Base-by-base conservation (phyloP, 2,888 invertebrate species). In the Catocala nupta region DNA sequence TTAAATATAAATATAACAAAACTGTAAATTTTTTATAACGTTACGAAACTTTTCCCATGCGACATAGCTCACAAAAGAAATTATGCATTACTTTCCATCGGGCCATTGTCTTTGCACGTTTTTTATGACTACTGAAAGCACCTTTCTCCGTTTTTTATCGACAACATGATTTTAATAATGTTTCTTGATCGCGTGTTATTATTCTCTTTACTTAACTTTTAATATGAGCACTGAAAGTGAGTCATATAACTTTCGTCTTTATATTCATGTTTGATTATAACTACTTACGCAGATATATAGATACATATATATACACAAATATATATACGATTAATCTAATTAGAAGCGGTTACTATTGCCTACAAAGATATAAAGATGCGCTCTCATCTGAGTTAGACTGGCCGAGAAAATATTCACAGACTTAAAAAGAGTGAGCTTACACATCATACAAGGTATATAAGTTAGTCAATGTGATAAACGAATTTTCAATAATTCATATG, bases 41-140 rank as follows among this genome's bases (percentile, higher is more conserved):
- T 81, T 77, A 82, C 68, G 80, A 78, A 78, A 75, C 63, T 44
- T 55, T 82, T 82, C 83, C 76, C 84, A 83, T 70, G 73, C 68
- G 65, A 64, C 78, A 76, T 82, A 78, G 65, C 70, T 70, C 76
- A 83, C 83, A 74, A 79, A 77, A 67, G 73, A 73, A 63, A 71
- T 63, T 47, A 53, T 53, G 49, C 52, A 66, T 64, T 74, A 78
- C 80, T 77, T 81, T 77, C 77, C 73, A 75, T 69, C 63, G 51
- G 55, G 33, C 12, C 73, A 73, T 78, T 77, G 78, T 72, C 55
- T 72, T 59, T 39, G 39, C 6, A 65, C 42, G 39, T 51, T 75
- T 70, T 68, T 73, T 68, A 65, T 65, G 63, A 65, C 12, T 42
- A 49, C 55, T 42, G 55, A 55, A 64, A 55, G 50, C 52, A 43